phyloP scores from a whole-genome alignment of 2,888 invertebrate species.

The Phaonia tiefii region DNA sequence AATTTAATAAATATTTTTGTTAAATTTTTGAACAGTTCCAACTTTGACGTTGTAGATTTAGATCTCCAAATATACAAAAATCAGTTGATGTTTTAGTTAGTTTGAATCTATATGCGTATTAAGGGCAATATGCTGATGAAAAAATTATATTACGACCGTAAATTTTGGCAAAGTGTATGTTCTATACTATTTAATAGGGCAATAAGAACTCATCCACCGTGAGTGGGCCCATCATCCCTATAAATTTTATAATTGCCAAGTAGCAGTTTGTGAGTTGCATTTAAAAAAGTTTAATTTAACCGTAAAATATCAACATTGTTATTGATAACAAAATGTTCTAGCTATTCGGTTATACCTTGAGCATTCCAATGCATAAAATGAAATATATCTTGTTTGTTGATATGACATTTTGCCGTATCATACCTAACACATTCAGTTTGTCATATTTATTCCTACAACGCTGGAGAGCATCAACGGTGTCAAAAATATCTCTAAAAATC shows the following conservation, averaged over 20 bases:
- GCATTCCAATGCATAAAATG: constrained; percentile 34
- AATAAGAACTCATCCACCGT: constrained; percentile 7
- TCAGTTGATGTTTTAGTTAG: background rate
- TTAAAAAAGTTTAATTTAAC: constrained; percentile 36
- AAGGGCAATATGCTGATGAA: constrained; percentile 15
- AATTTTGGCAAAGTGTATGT: background rate
- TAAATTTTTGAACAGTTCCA: constrained; percentile 25
- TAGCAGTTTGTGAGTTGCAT: background rate
- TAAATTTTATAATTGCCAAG: constrained; percentile 18
- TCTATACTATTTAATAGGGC: constrained; percentile 12
- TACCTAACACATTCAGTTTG: constrained; percentile 1
- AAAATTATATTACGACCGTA: constrained; percentile 24
- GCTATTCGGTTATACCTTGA: constrained; percentile 29
- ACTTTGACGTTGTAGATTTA: background rate
- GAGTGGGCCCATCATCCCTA: constrained; percentile 11
- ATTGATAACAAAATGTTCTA: constrained; percentile 8
- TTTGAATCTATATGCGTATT: background rate
- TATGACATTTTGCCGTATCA: constrained; percentile 16
- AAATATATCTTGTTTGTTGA: background rate
- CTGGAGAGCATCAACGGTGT: constrained; percentile 24
- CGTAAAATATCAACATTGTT: constrained; percentile 2
- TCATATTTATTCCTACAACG: constrained; percentile 30
- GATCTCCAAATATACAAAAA: constrained; percentile 31
- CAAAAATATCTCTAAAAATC: constrained; percentile 21
- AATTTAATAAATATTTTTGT: too few relatives aligned